phyloP scores from a whole-genome alignment of 2,797 vertebrate species.

The Anolis apletophallus region DNA sequence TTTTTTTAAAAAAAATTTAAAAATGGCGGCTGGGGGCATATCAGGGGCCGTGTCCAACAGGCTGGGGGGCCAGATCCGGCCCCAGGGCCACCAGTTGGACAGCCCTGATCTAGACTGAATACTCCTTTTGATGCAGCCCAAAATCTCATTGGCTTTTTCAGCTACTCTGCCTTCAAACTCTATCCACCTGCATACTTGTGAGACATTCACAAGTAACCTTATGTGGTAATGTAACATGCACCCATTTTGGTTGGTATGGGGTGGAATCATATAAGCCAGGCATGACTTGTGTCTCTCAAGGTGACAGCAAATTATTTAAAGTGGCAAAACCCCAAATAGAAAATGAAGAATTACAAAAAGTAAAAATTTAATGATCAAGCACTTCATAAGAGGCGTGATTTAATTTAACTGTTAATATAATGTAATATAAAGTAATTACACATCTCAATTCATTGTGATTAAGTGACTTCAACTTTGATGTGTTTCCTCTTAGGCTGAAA shows the following conservation, averaged over 20 bases:
- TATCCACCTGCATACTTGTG: background rate
- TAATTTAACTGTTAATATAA: background rate
- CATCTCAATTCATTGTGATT: background rate
- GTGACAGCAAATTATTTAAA: background rate
- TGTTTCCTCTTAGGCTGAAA: too few relatives aligned
- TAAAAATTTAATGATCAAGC: background rate
- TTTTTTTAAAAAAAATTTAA: too few relatives aligned
- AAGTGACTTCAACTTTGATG: too few relatives aligned
- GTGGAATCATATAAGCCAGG: background rate
- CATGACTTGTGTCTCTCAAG: background rate
- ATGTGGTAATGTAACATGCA: background rate
- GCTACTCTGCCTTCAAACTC: too few relatives aligned
- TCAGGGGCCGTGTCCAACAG: too few relatives aligned
- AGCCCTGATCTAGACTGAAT: too few relatives aligned
- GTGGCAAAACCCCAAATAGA: background rate
- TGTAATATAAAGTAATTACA: background rate
- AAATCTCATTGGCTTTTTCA: too few relatives aligned
- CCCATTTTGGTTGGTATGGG: background rate
- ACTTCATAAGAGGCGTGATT: background rate
- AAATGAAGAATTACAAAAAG: background rate
- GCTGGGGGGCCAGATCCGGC: too few relatives aligned
- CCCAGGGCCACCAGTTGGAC: too few relatives aligned
- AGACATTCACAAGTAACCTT: background rate
- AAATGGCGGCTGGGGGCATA: too few relatives aligned
- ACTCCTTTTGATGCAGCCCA: too few relatives aligned